phyloP scores from a whole-genome alignment of 2,113 vertebrate species.

The Brevimyrus niger region DNA sequence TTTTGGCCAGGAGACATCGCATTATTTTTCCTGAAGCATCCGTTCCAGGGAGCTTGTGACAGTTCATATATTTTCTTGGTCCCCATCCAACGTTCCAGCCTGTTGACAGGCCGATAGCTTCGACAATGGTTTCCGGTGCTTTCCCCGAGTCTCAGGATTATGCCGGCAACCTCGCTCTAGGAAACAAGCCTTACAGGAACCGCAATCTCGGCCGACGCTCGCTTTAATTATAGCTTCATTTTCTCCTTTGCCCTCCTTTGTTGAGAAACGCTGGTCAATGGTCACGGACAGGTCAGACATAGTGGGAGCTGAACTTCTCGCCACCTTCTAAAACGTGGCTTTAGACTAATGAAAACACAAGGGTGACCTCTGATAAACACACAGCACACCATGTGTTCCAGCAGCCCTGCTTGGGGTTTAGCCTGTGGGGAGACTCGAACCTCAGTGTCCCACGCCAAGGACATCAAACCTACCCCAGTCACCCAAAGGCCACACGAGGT shows the following conservation, averaged over 20 bases:
- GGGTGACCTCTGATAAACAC: not conserved
- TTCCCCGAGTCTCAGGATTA: not conserved
- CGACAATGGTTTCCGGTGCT: slow-evolving; percentile 5
- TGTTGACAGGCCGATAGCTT: not conserved
- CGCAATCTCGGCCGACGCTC: not conserved
- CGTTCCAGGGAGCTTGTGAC: not conserved
- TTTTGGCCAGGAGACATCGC: not conserved
- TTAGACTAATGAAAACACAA: not conserved
- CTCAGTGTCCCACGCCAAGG: not conserved
- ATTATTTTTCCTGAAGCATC: slow-evolving; percentile 7
- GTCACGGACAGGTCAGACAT: not conserved
- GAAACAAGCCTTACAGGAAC: not conserved
- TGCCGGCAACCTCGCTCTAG: not conserved
- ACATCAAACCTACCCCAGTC: not conserved
- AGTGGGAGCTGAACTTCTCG: not conserved
- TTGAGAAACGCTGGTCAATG: not conserved
- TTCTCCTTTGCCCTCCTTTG: not conserved
- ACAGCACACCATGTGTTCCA: not conserved
- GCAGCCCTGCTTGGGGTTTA: not conserved
- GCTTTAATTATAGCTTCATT: not conserved
- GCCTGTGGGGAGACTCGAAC: not conserved
- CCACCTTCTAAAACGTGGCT: not conserved
- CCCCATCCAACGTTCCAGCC: not conserved
- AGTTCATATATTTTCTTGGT: not conserved
- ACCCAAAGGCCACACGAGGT: not conserved